phyloP scores from a whole-genome alignment of 2,888 invertebrate genomes.

The Nomada fucata region DNA sequence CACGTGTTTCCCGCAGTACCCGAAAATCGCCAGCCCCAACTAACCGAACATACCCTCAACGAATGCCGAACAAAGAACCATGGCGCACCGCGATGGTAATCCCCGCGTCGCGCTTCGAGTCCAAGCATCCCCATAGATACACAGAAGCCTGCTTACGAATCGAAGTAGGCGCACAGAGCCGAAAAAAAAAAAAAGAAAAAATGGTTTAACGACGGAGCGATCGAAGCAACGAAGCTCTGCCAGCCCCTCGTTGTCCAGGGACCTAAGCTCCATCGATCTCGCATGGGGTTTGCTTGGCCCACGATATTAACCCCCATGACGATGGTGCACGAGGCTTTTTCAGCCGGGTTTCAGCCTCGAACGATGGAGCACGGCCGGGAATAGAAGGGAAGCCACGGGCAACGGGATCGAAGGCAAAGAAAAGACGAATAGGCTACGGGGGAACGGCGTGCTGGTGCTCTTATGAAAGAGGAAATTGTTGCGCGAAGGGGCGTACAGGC shows the following conservation, averaged over 20 bases:
- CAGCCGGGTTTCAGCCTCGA: conserved; percentile 44
- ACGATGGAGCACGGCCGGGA: conserved; percentile 9
- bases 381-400: conserved; percentile 22
- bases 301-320: conserved; percentile 68
- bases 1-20: too few species aligned
- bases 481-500: conserved; percentile 4
- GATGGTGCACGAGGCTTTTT: conserved; percentile 54
- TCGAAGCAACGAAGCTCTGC: conserved; percentile 40
- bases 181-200: conserved; percentile 19
- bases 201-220: conserved; percentile 27
- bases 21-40: too few species aligned
- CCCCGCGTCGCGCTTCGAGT: neutral
- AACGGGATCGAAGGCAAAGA: conserved; percentile 41
- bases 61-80: too few species aligned
- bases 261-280: conserved; percentile 82
- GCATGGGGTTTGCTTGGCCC: conserved; percentile 71
- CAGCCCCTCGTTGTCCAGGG: conserved; percentile 74
- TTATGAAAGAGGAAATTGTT: conserved; percentile 30
- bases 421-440: conserved; percentile 31
- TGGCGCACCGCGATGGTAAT: too few species aligned
- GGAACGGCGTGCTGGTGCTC: conserved; percentile 11
- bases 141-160: neutral
- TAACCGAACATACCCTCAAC: too few species aligned
- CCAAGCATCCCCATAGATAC: neutral
- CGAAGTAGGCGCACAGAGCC: neutral